Evolutionary conservation across 1,140 invertebrate species (phyloP).

Genomic region (Drosophila arawakana): DNA sequence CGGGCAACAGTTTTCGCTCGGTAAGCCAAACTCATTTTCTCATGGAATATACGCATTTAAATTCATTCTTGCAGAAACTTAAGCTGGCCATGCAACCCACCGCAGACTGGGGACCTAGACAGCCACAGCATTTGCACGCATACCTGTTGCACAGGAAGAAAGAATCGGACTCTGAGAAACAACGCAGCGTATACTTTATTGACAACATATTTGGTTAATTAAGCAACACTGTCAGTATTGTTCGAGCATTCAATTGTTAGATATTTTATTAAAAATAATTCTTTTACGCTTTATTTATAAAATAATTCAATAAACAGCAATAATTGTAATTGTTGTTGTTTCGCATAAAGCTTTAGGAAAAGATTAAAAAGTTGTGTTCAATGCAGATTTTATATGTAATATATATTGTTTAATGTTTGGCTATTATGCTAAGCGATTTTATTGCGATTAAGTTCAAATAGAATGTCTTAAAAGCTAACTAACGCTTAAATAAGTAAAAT

Average conservation of each 20-base stretch:
- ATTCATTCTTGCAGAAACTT: constrained; percentile 46
- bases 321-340: constrained; percentile 37
- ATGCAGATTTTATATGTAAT: constrained; percentile 35
- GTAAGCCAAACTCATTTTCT: constrained; percentile 43
- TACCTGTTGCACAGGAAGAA: constrained; percentile 56
- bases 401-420: constrained; percentile 13
- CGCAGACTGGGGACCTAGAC: constrained; percentile 66
- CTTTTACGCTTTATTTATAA: constrained; percentile 68
- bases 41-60: not conserved
- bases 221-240: not conserved
- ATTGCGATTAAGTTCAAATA: constrained; percentile 8
- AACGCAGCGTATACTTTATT: constrained; percentile 42
- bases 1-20: constrained; percentile 47
- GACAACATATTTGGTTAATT: constrained; percentile 71
- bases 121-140: constrained; percentile 59
- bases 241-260: constrained; percentile 2
- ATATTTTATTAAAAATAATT: constrained; percentile 29
- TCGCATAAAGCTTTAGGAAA: constrained; percentile 64
- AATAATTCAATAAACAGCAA: constrained; percentile 38
- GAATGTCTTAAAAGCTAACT: constrained; percentile 20
- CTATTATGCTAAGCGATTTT: constrained; percentile 35
- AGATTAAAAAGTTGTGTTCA: constrained; percentile 51
- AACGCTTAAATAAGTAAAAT: constrained; percentile 17
- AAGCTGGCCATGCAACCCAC: constrained; percentile 59
- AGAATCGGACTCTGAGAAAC: constrained; percentile 24